Base-by-base conservation (phyloP, 1,140 invertebrate genomes). In the Ladona fulva region DNA sequence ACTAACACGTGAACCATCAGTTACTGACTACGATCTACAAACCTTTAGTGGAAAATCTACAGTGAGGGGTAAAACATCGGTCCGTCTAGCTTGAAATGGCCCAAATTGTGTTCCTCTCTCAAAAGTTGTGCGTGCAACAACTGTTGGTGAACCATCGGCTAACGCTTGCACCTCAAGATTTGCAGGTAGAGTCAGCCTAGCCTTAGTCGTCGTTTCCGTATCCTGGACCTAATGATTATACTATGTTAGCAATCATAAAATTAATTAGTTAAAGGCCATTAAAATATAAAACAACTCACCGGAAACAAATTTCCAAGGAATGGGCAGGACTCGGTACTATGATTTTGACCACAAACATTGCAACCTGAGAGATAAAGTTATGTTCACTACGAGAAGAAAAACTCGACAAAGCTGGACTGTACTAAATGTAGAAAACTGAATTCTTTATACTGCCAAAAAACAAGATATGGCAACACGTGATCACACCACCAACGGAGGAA, bases 21-120 rank as follows among this genome's bases (percentile, higher is more conserved):
- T n/a, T n/a, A n/a, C n/a, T n/a, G n/a, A n/a, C n/a, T n/a, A n/a
- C n/a, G 14, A 74, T 77, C 37, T 52, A 74, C 24, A 79, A 3
- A 85, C 82, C 83, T 84, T 85, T 0, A 87, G 80, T 10, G 84
- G 80, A 80, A 87, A 87, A 25, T 82, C 74, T 29, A 82, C 82
- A 29, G 82, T 80, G n/a, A 82, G 80, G 81, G 83, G 83, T 66
- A 85, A 82, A 24, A 83, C 82, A 42, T 80, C 79, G 11, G 82
- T 83, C 59, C 82, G 81, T 78, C 83, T 85, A 24, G 86, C 86
- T 79, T 85, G 82, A 77, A 86, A 83, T 24, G 87, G 87, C 10
- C 87, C 87, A 80, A 87, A 86, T 77, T 85, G 84, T 10, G 85
- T 86, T 59, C 85, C 86, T 74, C 81, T 80, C 14, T 78, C 76